These are phyloP conservation scores for Mesorhabditis sp. DNA, from an alignment of 2,888 invertebrate species.

Conservation along the genomic window DNA sequence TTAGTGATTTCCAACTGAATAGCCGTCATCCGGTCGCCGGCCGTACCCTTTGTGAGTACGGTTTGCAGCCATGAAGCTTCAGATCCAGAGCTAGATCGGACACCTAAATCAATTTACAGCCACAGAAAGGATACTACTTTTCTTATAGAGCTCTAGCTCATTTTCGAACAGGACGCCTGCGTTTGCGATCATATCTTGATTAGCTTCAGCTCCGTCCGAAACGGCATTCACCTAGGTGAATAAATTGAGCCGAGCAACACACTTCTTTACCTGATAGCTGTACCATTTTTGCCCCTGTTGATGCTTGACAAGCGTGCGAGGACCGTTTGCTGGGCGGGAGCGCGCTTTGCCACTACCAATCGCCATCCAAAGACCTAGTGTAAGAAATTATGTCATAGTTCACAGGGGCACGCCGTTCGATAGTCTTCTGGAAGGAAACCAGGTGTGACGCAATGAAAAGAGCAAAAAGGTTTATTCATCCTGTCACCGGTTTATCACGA, in stretches of 20 bases:
- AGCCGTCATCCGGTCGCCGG: constrained; percentile 81
- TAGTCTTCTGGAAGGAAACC: too few relatives aligned
- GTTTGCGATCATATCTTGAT: constrained; percentile 27
- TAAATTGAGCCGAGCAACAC: neutral
- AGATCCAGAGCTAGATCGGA: constrained; percentile 21
- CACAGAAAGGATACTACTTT: constrained; percentile 16
- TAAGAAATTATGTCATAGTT: too few relatives aligned
- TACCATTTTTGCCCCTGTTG: constrained; percentile 45
- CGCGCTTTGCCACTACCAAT: too few relatives aligned
- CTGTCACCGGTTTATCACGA: too few relatives aligned
- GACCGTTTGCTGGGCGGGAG: too few relatives aligned
- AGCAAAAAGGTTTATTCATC: too few relatives aligned
- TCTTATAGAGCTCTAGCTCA: constrained; percentile 33
- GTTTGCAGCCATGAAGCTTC: constrained; percentile 71
- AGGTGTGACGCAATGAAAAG: too few relatives aligned
- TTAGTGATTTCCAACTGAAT: constrained; percentile 73
- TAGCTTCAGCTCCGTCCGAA: constrained; percentile 10
- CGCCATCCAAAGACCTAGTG: too few relatives aligned
- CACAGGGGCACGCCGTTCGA: too few relatives aligned
- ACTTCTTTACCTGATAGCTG: constrained; percentile 27
- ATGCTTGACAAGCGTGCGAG: constrained; percentile 30
- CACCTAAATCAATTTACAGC: constrained; percentile 3
- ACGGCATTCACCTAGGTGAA: too few relatives aligned
- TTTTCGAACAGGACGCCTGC: constrained; percentile 24
- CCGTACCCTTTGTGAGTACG: constrained; percentile 76